Conservation (phyloP, 2,888 invertebrate genomes). For the Ophraella communa region DNA sequence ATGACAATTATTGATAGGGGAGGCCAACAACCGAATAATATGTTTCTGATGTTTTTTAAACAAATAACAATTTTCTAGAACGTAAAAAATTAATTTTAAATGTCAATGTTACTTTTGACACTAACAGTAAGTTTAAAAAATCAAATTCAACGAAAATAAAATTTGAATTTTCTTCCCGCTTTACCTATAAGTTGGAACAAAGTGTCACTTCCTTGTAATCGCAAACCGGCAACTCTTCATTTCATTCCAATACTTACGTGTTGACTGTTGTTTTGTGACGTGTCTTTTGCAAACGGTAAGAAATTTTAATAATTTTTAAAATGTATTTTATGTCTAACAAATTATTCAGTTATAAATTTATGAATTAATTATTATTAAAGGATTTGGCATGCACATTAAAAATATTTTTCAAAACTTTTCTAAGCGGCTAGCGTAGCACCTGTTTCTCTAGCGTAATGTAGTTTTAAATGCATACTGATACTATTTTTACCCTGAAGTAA, state of each 20-base stretch:
- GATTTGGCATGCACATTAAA: no score
- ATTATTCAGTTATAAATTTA: no score
- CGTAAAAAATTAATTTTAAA: constrained; percentile 29
- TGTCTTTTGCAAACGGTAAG: constrained; percentile 57
- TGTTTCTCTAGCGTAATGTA: constrained; percentile 37
- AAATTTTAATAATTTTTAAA: constrained; percentile 11
- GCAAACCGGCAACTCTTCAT: constrained; percentile 47
- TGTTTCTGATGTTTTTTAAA: constrained; percentile 40
- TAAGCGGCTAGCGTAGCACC: constrained; percentile 47
- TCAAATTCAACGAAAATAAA: constrained; percentile 32
- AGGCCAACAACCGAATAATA: constrained; percentile 40
- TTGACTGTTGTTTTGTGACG: constrained; percentile 57
- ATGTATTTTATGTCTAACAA: no score
- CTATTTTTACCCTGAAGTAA: constrained; percentile 44
- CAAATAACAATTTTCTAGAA: constrained; percentile 37
- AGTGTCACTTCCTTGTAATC: constrained; percentile 52
- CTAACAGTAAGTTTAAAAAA: constrained; percentile 26
- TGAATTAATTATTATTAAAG: no score
- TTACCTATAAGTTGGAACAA: constrained; percentile 44
- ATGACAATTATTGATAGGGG: constrained; percentile 49
- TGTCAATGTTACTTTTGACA: constrained; percentile 32
- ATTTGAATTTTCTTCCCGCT: constrained; percentile 49
- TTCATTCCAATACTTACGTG: constrained; percentile 58
- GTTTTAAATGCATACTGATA: constrained; percentile 21
- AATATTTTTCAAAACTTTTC: no score